Evolutionary conservation across 2,113 vertebrate species (phyloP), one percentile per base, ranked within the genome.

Genomic region (Hippoglossus stenolepis): DNA sequence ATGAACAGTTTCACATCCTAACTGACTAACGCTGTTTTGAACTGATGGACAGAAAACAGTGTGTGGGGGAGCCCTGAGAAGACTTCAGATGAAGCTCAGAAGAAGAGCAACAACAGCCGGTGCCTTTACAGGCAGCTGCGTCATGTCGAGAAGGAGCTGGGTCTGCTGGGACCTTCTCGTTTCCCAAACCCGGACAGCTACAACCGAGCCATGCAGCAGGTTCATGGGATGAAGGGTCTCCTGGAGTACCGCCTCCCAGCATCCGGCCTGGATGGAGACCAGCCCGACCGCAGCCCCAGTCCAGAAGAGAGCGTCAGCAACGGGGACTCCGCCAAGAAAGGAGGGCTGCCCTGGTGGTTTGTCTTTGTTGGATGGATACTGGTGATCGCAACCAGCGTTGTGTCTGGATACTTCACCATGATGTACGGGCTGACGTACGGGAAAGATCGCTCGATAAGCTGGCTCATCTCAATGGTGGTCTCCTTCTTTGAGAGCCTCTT

Each of bases 401-500:
- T 96, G 28, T 96, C 97, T 0, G 97, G 93, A 62, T 99, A 97
- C 92, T 98, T 97, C 65, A 98, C 97, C 17, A 97, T 97, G 96
- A 94, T 98, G 77, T 98, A 98, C 0, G 97, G 97, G 43, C 91
- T 99, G 73, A 96, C 95, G 5, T 98, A 98, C 0, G 97, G 98
- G 60, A 94, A 95, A 70, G 94, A 96, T 18, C 95, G 95, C 77
- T 98, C 97, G 11, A 92, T 97, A 76, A 96, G 94, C 81, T 99
- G 98, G 98, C 94, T 99, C 20, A 95, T 98, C 89, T 98, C 97
- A 86, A 96, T 97, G 95, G 82, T 91, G 7, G 93, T 98, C 75
- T 98, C 97, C 60, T 97, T 98, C 79, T 93, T 97, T 83, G 96
- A 99, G 92, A 98, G 97, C n/a, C 89, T 98, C 69, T 97, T 98